Percentiles rank a stretch among this genome's conserved stretches.
Conservation (phyloP, 2,113 vertebrate species). For the Mesembrinibis cayennensis region DNA sequence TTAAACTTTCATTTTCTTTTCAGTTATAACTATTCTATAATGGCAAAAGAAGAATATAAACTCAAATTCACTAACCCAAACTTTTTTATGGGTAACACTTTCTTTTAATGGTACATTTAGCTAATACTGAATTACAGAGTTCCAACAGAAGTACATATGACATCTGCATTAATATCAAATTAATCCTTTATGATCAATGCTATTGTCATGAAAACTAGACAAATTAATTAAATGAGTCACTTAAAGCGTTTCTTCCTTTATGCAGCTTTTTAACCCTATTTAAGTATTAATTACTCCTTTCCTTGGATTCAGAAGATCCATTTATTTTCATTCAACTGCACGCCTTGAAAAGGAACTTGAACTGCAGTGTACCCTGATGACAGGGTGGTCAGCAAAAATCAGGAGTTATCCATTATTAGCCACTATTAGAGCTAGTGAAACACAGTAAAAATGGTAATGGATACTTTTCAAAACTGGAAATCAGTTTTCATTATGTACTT, state of each 20-base stretch:
- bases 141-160: background rate
- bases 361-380: background rate
- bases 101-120: conserved; percentile 42
- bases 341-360: background rate
- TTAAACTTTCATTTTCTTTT: conserved; percentile 22
- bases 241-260: background rate
- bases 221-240: background rate
- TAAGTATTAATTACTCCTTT: background rate
- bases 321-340: background rate
- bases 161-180: conserved; percentile 27
- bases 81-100: conserved; percentile 18
- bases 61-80: background rate
- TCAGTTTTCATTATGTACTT: background rate
- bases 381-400: background rate
- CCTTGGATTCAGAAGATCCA: background rate
- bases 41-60: background rate
- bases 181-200: conserved; percentile 25
- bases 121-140: conserved; percentile 27
- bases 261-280: background rate
- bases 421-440: background rate
- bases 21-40: conserved; percentile 33
- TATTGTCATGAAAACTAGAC: background rate
- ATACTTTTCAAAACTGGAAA: background rate
- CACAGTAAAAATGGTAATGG: background rate
- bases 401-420: background rate